phyloP scores from a whole-genome alignment of 2,113 vertebrate genomes.

The Clarias macrocephalus region DNA sequence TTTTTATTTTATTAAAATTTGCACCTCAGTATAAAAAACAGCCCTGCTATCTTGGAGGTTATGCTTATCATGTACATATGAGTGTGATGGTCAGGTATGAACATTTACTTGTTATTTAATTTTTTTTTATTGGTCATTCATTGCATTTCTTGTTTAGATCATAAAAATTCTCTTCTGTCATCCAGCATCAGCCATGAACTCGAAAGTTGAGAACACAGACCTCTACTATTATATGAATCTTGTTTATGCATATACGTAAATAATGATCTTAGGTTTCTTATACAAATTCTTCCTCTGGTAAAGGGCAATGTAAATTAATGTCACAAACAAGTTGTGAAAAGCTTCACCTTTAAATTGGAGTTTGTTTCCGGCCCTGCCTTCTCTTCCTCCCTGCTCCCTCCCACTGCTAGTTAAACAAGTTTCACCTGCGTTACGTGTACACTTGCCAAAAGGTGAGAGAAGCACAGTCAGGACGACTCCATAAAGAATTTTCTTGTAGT shows the following conservation, averaged over 20 bases:
- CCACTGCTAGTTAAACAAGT: neutral
- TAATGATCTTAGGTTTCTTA: neutral
- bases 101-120: too few relatives aligned
- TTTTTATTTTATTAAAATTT: constrained; percentile 24
- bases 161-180: neutral
- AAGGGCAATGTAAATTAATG: neutral
- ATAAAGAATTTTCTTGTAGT: neutral
- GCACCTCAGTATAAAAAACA: constrained; percentile 12
- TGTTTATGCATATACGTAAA: neutral
- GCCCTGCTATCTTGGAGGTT: neutral
- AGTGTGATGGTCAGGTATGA: neutral
- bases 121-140: neutral
- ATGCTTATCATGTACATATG: neutral
- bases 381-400: neutral
- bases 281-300: neutral
- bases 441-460: neutral
- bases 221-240: neutral
- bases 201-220: neutral
- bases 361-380: constrained; percentile 26
- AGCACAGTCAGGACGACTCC: neutral
- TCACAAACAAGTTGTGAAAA: neutral
- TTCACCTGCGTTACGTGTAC: neutral
- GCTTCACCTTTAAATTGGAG: neutral
- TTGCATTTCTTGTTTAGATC: neutral
- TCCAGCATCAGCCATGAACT: neutral